Evolutionary conservation across 2,113 vertebrate species (phyloP).

Genomic region (Synodontis membranacea): DNA sequence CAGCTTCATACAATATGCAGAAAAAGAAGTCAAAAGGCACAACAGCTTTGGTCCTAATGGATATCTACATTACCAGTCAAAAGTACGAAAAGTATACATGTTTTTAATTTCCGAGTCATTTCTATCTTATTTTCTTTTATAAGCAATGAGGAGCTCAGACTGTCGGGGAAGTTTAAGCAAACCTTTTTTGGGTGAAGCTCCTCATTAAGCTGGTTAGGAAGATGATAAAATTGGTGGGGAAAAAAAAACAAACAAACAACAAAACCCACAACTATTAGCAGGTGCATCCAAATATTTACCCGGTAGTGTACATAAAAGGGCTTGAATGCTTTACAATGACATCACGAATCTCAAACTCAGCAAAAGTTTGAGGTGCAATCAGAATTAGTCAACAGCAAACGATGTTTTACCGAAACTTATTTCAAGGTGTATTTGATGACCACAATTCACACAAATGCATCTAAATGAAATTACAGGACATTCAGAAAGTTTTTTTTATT

Average conservation of each 20-base stretch:
- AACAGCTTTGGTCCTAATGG: slow-evolving; percentile 94
- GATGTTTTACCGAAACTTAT: not conserved
- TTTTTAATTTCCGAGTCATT: not conserved
- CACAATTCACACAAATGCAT: not conserved
- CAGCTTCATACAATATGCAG: slow-evolving; percentile 82
- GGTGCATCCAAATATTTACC: slow-evolving; percentile 62
- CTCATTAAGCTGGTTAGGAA: not conserved
- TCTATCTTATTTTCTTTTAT: not conserved
- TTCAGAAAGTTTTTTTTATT: not conserved
- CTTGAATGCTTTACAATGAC: slow-evolving; percentile 62
- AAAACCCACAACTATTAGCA: not conserved
- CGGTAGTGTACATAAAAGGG: slow-evolving; percentile 59
- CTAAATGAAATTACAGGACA: not conserved
- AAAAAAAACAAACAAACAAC: too few species aligned
- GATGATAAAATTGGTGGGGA: not conserved
- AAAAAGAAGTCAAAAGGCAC: slow-evolving; percentile 96
- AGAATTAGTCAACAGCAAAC: not conserved
- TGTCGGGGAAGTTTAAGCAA: not conserved
- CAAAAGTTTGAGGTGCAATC: slow-evolving; percentile 32
- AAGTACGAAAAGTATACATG: not conserved
- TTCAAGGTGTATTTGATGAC: not conserved
- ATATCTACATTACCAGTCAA: slow-evolving; percentile 70
- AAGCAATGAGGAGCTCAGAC: slow-evolving; percentile 23
- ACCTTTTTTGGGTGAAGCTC: not conserved
- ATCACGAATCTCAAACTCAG: slow-evolving; percentile 31